phyloP scores from a whole-genome alignment of 2,113 vertebrate genomes.

The Chaenogobius annularis region DNA sequence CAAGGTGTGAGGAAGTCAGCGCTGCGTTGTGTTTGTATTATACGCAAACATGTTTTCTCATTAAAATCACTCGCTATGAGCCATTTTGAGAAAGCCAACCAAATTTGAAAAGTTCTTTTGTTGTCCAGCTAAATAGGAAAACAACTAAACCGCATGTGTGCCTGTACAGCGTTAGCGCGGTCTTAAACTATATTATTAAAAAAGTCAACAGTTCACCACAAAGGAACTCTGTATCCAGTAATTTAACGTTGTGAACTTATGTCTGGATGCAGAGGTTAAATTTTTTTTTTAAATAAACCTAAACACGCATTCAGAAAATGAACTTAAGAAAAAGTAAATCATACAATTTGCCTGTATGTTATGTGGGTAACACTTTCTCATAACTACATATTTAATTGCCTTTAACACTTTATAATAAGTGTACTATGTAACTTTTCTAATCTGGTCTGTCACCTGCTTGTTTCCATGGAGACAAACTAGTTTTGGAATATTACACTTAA shows the following conservation, averaged over 20 bases:
- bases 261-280: neutral
- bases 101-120: constrained; percentile 41
- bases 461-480: no score
- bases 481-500: no score
- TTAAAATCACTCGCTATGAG: constrained; percentile 75
- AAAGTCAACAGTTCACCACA: constrained; percentile 7
- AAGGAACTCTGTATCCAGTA: neutral
- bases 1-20: constrained; percentile 48
- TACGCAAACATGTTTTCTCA: constrained; percentile 59
- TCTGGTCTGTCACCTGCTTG: no score
- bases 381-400: no score
- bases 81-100: constrained; percentile 51
- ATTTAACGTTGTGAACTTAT: neutral
- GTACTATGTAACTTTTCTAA: no score
- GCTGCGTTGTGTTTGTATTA: constrained; percentile 47
- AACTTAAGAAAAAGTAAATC: neutral
- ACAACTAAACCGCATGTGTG: constrained; percentile 38
- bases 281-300: neutral
- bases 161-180: constrained; percentile 31
- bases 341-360: neutral
- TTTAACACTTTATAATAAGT: no score
- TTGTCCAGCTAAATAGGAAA: constrained; percentile 32
- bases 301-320: neutral
- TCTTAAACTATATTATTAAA: constrained; percentile 12
- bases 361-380: neutral